These are phyloP conservation scores for Pseudomyrmex flavicornis DNA, from an alignment of 1,140 invertebrate genomes.

Conservation along the genomic window DNA sequence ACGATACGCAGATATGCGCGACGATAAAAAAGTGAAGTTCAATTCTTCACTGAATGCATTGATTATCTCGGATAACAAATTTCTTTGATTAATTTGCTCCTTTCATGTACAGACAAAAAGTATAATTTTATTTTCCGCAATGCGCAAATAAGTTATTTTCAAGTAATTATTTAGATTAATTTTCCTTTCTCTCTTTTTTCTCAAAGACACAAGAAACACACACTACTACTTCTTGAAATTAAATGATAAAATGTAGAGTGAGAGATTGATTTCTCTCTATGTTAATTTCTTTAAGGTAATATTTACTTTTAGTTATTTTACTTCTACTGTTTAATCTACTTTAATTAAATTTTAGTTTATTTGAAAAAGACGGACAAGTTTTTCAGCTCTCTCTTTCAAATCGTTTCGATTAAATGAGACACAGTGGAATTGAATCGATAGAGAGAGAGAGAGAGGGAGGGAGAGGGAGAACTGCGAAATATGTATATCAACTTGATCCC, in stretches of 20 bases:
- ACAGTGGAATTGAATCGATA: constrained; percentile 15
- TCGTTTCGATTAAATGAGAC: constrained; percentile 25
- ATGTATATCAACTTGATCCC: constrained; percentile 48
- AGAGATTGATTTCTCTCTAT: background rate
- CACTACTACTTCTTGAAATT: background rate
- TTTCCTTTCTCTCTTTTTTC: background rate
- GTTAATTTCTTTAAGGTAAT: background rate
- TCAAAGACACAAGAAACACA: background rate
- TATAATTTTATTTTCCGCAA: background rate
- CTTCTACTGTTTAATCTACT: background rate
- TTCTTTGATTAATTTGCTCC: constrained; percentile 4
- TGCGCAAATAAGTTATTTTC: background rate
- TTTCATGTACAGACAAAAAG: background rate
- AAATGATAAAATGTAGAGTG: background rate
- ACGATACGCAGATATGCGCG: background rate
- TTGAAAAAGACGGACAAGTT: background rate
- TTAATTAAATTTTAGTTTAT: background rate
- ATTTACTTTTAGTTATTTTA: background rate
- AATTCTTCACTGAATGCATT: background rate
- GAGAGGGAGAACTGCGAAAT: background rate
- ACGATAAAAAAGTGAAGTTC: background rate
- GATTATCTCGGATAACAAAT: background rate
- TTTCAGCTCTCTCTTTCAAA: background rate
- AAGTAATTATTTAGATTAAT: background rate
- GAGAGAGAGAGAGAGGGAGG: no score